phyloP scores from a whole-genome alignment of 2,113 vertebrate genomes.

The Aplodontia rufa region DNA sequence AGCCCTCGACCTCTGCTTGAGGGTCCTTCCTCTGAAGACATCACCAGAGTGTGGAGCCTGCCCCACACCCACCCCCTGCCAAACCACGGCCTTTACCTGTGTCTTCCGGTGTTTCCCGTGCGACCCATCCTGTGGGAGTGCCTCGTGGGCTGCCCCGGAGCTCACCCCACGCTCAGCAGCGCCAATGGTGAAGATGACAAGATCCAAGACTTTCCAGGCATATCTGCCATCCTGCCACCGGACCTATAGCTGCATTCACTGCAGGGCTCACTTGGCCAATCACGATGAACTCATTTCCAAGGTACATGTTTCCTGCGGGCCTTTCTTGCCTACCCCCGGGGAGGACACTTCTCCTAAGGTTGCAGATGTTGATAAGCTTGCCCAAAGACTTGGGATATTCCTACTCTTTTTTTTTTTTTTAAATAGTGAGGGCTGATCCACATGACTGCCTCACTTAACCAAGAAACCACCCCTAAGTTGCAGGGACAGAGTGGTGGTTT shows the following conservation, averaged over 20 bases:
- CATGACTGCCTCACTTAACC: not conserved
- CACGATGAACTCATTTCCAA: conserved; percentile 99
- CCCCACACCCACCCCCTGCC: conserved; percentile 88
- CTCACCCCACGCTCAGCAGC: conserved; percentile 86
- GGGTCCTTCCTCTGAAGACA: conserved; percentile 76
- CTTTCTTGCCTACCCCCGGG: not conserved
- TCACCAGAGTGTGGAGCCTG: conserved; percentile 92
- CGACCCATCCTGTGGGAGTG: conserved; percentile 97
- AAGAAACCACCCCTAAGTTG: not conserved
- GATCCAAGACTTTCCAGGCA: conserved; percentile 99
- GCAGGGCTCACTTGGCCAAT: conserved; percentile 98
- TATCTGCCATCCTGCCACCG: conserved; percentile 98
- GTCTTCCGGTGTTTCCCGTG: conserved; percentile 99
- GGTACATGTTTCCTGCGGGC: conserved; percentile 82
- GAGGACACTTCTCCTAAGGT: not conserved
- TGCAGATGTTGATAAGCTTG: not conserved
- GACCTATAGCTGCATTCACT: conserved; percentile 99
- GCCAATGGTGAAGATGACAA: conserved; percentile 99
- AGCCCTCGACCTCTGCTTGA: not conserved
- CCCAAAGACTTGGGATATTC: not conserved
- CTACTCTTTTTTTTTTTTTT: not conserved
- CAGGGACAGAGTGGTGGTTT: not conserved
- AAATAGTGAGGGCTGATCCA: not conserved
- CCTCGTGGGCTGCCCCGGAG: conserved; percentile 96
- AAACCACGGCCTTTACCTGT: conserved; percentile 99